These are phyloP conservation scores for Diabrotica undecimpunctata DNA, from an alignment of 1,140 invertebrate genomes.

Conservation along the genomic window DNA sequence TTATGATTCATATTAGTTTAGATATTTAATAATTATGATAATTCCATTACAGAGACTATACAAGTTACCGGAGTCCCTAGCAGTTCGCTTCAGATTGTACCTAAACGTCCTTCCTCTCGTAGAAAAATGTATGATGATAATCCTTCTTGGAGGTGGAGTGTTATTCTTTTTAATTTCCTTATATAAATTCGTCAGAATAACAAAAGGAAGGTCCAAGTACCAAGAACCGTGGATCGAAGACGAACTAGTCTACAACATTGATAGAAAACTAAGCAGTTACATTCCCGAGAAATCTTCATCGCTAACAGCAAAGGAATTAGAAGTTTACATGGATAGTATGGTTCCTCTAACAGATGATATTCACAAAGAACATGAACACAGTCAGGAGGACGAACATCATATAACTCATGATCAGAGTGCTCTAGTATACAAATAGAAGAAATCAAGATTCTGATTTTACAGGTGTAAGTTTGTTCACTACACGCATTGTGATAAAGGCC, in stretches of 20 bases:
- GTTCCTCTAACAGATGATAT: conserved; percentile 37
- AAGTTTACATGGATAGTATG: conserved; percentile 42
- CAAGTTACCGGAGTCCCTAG: conserved; percentile 57
- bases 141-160: conserved; percentile 54
- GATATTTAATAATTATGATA: no score
- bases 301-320: conserved; percentile 39
- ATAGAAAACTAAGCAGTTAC: conserved; percentile 37
- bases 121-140: conserved; percentile 57
- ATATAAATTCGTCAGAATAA: conserved; percentile 28
- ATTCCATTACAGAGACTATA: conserved; percentile 59
- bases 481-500: no score
- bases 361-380: background rate
- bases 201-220: conserved; percentile 13
- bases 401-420: background rate
- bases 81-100: conserved; percentile 66
- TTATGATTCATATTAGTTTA: no score
- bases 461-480: no score
- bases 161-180: conserved; percentile 51
- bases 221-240: conserved; percentile 36
- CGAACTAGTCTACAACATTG: conserved; percentile 32
- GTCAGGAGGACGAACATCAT: background rate
- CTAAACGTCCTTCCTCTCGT: conserved; percentile 63
- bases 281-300: conserved; percentile 31
- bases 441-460: no score
- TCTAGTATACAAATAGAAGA: background rate